A percentile compares a stretch with the other conserved stretches of the same genome.
Evolutionary conservation across 2,113 vertebrate genomes (phyloP).

Genomic region (Cyanoramphus novaezelandiae): DNA sequence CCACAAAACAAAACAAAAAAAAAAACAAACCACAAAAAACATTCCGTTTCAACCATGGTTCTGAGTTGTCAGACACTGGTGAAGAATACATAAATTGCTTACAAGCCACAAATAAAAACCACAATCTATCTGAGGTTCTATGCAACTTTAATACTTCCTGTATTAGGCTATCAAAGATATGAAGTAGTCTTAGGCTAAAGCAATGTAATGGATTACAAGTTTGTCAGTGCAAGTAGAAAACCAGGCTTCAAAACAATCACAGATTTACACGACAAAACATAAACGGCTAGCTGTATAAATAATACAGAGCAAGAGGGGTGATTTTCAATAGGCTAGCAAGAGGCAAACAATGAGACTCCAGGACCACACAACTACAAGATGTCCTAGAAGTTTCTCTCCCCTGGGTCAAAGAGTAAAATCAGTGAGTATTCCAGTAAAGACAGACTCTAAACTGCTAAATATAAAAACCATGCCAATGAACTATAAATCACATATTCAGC

Average conservation of each 20-base stretch:
- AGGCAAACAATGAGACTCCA: neutral
- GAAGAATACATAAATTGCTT: neutral
- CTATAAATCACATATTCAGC: neutral
- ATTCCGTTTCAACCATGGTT: neutral
- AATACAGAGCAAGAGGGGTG: neutral
- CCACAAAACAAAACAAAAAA: too few relatives aligned
- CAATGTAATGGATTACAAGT: neutral
- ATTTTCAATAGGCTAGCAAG: neutral
- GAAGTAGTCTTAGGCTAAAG: neutral
- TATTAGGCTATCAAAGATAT: neutral
- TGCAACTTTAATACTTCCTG: neutral
- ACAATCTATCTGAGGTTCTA: neutral
- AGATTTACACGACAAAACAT: neutral
- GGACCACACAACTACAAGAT: neutral
- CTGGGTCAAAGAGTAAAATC: neutral
- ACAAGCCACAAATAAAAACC: neutral
- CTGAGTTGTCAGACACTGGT: neutral
- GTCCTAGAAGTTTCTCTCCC: neutral
- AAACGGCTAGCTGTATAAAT: neutral
- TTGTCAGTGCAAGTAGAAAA: neutral
- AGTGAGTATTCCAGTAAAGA: neutral
- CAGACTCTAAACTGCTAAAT: neutral
- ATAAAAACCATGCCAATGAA: neutral
- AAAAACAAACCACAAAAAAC: neutral
- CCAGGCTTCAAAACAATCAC: neutral